phyloP scores from a whole-genome alignment of 2,797 vertebrate genomes.

The Molothrus aeneus region DNA sequence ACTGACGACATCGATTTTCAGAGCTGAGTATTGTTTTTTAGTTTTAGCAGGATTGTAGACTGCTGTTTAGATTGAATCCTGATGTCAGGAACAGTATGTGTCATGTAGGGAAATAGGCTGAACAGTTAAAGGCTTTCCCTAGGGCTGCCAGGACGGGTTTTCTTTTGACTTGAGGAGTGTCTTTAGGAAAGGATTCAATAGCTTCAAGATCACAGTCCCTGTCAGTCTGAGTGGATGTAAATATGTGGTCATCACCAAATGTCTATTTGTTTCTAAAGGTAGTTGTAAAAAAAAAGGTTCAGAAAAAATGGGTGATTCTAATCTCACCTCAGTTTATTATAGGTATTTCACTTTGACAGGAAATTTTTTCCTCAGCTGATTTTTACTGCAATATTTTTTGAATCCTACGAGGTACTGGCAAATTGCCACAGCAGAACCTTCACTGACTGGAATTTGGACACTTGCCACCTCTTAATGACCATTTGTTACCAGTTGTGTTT shows the following conservation, averaged over 20 bases:
- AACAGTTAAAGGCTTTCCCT: neutral
- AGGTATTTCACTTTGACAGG: neutral
- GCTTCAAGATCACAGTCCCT: neutral
- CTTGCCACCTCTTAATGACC: neutral
- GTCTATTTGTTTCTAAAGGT: neutral
- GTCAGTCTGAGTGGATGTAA: neutral
- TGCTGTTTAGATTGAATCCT: neutral
- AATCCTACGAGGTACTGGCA: neutral
- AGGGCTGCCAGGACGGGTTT: neutral
- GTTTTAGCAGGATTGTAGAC: neutral
- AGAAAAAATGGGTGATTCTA: neutral
- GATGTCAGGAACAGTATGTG: neutral
- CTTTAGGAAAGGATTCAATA: neutral
- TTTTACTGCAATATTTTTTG: neutral
- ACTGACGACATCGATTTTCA: constrained; percentile 20
- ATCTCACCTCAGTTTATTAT: neutral
- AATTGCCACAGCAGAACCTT: neutral
- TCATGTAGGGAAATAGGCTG: neutral
- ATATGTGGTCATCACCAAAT: neutral
- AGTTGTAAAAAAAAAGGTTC: neutral
- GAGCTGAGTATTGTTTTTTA: neutral
- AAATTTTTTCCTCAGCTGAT: neutral
- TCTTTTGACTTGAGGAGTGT: neutral
- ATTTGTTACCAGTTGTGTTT: neutral
- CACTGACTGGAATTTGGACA: neutral